A percentile compares a stretch with the other conserved stretches of the same genome.
Evolutionary conservation across 2,113 vertebrate species (phyloP).

Genomic region (Oplegnathus fasciatus): DNA sequence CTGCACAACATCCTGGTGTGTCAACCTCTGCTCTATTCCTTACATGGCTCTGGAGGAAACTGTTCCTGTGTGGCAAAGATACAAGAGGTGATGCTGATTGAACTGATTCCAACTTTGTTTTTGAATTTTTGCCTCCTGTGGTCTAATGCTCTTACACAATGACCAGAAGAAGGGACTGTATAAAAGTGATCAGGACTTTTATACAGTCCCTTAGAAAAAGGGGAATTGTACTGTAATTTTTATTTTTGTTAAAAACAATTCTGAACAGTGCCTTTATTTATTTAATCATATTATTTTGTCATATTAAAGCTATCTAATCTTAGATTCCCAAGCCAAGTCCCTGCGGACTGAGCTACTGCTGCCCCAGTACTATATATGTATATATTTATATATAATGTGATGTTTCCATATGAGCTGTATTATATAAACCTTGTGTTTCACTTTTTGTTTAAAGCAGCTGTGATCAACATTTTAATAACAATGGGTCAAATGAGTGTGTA

Average conservation of each 20-base stretch:
- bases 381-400: no score
- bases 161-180: neutral
- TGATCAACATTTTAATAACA: neutral
- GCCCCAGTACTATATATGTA: no score
- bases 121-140: neutral
- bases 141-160: neutral
- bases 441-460: neutral
- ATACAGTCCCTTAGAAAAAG: no score
- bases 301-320: no score
- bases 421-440: neutral
- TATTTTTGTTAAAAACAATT: neutral
- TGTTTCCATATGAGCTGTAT: neutral
- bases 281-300: no score
- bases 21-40: slow-evolving; percentile 19
- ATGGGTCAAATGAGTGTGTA: neutral
- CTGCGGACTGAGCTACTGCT: no score
- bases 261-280: no score
- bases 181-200: neutral
- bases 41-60: slow-evolving; percentile 28
- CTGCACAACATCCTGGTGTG: slow-evolving; percentile 62
- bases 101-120: neutral
- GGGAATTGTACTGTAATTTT: neutral
- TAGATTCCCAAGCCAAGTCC: no score
- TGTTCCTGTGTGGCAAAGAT: slow-evolving; percentile 29
- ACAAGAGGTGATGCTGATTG: neutral